phyloP scores from a whole-genome alignment of 1,140 invertebrate species.

The Samia ricini region DNA sequence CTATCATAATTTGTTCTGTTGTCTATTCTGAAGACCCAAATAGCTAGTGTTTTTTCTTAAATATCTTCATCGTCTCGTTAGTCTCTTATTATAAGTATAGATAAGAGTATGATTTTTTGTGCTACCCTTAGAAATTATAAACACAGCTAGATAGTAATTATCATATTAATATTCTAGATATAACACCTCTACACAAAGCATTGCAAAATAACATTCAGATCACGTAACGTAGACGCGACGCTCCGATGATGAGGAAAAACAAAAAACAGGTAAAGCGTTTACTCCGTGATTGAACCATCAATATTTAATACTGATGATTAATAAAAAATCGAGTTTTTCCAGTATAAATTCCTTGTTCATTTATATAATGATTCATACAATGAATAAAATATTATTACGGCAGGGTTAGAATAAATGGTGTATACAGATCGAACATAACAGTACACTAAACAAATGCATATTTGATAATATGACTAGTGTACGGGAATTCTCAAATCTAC shows the following conservation, averaged over 20 bases:
- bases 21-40: too few relatives aligned
- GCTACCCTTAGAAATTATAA: too few relatives aligned
- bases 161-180: not conserved
- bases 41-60: too few relatives aligned
- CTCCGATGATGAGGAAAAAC: conserved; percentile 1
- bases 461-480: too few relatives aligned
- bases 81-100: too few relatives aligned
- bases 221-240: not conserved
- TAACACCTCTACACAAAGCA: not conserved
- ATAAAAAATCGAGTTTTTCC: not conserved
- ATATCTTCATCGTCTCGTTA: too few relatives aligned
- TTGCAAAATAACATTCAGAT: not conserved
- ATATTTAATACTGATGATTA: not conserved
- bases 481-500: too few relatives aligned
- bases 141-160: not conserved
- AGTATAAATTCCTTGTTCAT: not conserved
- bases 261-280: not conserved
- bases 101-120: too few relatives aligned
- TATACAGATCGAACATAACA: not conserved
- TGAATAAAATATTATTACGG: not conserved
- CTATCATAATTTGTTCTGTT: too few relatives aligned
- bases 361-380: not conserved
- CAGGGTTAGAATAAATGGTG: not conserved
- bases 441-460: too few relatives aligned
- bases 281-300: not conserved